A percentile compares a stretch with the other conserved stretches of the same genome.
Conservation (phyloP, 2,113 vertebrate genomes). For the Astur gentilis region DNA sequence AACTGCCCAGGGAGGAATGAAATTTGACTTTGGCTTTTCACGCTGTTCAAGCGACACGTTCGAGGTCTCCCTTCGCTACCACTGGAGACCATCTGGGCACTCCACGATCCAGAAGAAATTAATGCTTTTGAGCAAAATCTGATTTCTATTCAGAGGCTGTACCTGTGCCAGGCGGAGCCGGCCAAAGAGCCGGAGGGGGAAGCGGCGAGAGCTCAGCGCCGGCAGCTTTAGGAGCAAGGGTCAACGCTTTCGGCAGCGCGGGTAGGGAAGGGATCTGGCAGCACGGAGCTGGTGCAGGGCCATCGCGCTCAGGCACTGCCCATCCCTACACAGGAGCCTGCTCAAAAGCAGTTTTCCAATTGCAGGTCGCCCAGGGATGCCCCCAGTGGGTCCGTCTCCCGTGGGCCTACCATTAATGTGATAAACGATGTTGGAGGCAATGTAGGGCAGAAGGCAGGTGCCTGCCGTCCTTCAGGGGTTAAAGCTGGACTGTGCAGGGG, state of each 20-base stretch:
- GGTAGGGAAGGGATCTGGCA: background rate
- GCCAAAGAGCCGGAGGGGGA: background rate
- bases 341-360: background rate
- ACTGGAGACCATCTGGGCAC: background rate
- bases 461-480: background rate
- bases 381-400: fast-evolving
- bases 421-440: background rate
- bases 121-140: constrained; percentile 29
- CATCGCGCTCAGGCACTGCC: fast-evolving
- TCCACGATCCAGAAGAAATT: background rate
- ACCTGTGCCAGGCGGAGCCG: background rate
- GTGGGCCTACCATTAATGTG: fast-evolving
- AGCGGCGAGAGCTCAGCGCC: background rate
- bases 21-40: background rate
- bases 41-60: background rate
- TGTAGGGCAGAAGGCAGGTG: background rate
- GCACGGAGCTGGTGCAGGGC: background rate
- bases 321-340: background rate
- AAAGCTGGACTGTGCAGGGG: background rate
- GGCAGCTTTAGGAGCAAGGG: background rate
- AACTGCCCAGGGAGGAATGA: background rate
- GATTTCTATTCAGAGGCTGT: background rate
- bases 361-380: background rate
- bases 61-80: background rate
- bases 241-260: fast-evolving